Base-by-base conservation (phyloP, 2,113 vertebrate genomes). In the Hyperopisus bebe region DNA sequence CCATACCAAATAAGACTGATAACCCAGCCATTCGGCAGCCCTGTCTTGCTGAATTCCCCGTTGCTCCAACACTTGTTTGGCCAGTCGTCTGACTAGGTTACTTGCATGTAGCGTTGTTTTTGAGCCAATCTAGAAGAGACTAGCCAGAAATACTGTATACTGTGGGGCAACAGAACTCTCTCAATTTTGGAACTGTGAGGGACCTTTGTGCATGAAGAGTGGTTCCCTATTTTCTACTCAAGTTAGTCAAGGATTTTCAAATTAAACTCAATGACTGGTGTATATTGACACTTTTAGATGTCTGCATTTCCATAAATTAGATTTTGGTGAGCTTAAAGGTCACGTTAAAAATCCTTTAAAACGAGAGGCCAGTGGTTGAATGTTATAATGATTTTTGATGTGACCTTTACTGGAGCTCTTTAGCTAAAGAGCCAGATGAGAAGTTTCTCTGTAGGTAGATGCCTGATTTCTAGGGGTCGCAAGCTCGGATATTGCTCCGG, bases 351-450 rank as follows among this genome's bases (percentile, higher is more conserved):
- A 80, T 53, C 70, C 15, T 50, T 89, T 80, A 89, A 80, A 70
- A 39, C 39, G 4, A 48, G 47, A 44, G 70, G 80, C 88, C 47
- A 51, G 66, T 24, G 35, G 13, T 9, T 51, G 39, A 6, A 42
- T 48, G 62, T 51, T 89, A 53, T 70, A 47, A 10, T 66, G 44
- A 80, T 89, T 51, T 89, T 80, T 89, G 88, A 88, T 27, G 70
- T 77, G 66, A 89, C 88, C 66, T 89, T 89, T 89, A 74, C 46
- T 24, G 21, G 13, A 47, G 44, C 58, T 70, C 24, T 13, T 53
- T 21, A 27, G 21, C 27, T 21, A 35, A 47, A 51, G 47, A 80
- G 31, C n/a, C 47, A 39, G 47, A 80, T 48, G 46, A n/a, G 46
- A 87, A 51, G 50, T 53, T 53, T n/a, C 47, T 53, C 42, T 84